A percentile compares a stretch with the other conserved stretches of the same genome.
These are phyloP conservation scores for Cassiopea xamachana DNA, from an alignment of 30 jellyfish, hydroid and myxozoan genomes.

Conservation along the genomic window DNA sequence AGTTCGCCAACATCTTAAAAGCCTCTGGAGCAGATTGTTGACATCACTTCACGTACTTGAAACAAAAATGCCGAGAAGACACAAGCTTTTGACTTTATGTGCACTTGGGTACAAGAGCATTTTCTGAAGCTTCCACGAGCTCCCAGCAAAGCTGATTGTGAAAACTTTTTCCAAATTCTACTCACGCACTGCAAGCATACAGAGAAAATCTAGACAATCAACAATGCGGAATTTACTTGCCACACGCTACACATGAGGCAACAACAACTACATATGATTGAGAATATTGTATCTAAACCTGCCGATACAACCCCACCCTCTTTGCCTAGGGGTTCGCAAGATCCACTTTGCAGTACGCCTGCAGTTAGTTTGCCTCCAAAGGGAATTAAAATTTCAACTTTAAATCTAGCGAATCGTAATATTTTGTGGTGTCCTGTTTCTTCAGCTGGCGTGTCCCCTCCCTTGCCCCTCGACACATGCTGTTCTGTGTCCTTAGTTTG, in stretches of 20 bases:
- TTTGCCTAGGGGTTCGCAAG: no score
- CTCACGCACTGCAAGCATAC: neutral
- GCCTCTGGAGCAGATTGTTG: conserved; percentile 21
- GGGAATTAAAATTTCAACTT: no score
- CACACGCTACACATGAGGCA: neutral
- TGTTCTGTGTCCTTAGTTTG: no score
- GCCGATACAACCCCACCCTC: no score
- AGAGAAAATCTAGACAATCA: conserved; percentile 21
- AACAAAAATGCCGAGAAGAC: conserved; percentile 65
- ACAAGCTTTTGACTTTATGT: conserved; percentile 33
- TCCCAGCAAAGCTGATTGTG: conserved; percentile 3
- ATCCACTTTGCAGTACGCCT: no score
- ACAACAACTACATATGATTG: no score
- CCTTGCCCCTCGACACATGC: no score
- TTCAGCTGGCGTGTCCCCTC: no score
- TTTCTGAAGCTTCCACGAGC: neutral
- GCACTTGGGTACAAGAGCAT: neutral
- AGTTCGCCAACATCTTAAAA: conserved; percentile 23
- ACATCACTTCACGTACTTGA: conserved; percentile 6
- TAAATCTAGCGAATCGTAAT: no score
- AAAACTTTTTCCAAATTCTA: neutral
- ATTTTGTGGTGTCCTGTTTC: no score
- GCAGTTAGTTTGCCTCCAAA: no score
- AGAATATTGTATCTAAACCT: no score
- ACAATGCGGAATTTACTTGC: conserved; percentile 34